A percentile compares a stretch with the other conserved stretches of the same genome.
Conservation (phyloP, 2,797 vertebrate species). For the Erpetoichthys calabaricus region DNA sequence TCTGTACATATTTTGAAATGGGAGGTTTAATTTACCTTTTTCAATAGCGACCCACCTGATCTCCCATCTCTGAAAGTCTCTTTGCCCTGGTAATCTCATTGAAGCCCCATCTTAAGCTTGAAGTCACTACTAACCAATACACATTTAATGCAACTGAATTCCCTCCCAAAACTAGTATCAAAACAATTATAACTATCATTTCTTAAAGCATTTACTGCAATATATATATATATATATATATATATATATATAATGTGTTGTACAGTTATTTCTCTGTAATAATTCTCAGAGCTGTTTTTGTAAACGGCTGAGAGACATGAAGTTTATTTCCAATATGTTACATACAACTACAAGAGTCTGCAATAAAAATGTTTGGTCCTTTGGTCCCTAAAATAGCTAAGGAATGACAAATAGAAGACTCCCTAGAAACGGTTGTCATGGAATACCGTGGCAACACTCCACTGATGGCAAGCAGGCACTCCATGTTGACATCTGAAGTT, state of each 20-base stretch:
- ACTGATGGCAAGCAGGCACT: conserved; percentile 87
- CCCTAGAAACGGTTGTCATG: conserved; percentile 73
- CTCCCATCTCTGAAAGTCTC: no score
- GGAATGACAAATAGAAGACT: conserved; percentile 95
- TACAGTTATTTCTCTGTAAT: conserved; percentile 62
- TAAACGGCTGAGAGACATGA: conserved; percentile 80
- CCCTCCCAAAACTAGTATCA: conserved; percentile 48
- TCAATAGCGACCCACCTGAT: no score
- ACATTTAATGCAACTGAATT: no score
- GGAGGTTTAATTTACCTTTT: conserved; percentile 36
- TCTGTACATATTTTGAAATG: conserved; percentile 77
- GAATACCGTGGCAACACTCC: conserved; percentile 65
- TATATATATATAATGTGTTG: conserved; percentile 28
- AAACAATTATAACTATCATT: conserved; percentile 82
- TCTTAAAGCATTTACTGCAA: conserved; percentile 86
- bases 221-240: conserved; percentile 26
- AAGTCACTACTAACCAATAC: no score
- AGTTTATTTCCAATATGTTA: conserved; percentile 80
- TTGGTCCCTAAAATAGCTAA: conserved; percentile 99
- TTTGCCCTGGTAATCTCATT: no score
- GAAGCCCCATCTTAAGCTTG: no score
- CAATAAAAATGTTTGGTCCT: conserved; percentile 99
- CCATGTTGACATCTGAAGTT: conserved; percentile 73
- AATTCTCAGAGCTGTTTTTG: conserved; percentile 66
- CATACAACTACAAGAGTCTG: conserved; percentile 90